A percentile compares a stretch with the other conserved stretches of the same genome.
These are phyloP conservation scores for Orthonyx spaldingii DNA, from an alignment of 2,113 vertebrate species.

Conservation along the genomic window DNA sequence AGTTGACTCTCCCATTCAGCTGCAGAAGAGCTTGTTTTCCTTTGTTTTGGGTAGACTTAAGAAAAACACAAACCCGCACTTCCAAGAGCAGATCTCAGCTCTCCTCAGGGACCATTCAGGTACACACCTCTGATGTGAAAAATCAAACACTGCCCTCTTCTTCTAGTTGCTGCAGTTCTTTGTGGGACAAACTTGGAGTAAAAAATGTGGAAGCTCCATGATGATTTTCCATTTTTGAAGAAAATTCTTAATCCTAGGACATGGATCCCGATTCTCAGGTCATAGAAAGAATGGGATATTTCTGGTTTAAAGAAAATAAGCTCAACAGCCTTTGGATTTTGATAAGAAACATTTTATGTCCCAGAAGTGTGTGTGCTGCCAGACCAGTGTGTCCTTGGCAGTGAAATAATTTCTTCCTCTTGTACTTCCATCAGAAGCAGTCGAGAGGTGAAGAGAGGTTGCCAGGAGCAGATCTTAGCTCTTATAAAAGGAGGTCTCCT, in stretches of 20 bases:
- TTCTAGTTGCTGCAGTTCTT: background rate
- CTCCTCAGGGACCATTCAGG: background rate
- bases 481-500: background rate
- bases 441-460: background rate
- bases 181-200: background rate
- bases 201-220: background rate
- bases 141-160: background rate
- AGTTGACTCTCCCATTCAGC: constrained; percentile 4
- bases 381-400: background rate
- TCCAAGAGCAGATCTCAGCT: background rate
- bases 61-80: background rate
- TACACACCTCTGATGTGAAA: background rate
- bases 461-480: background rate
- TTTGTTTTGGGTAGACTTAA: constrained; percentile 27
- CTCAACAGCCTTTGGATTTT: background rate
- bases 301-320: background rate
- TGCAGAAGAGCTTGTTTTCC: background rate
- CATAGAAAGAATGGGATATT: background rate
- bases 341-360: background rate
- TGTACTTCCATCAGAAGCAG: background rate
- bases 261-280: background rate
- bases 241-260: background rate
- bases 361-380: background rate
- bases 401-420: background rate
- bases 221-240: background rate